Conservation (phyloP, 2,888 invertebrate species). For the Cremastinae sp. region DNA sequence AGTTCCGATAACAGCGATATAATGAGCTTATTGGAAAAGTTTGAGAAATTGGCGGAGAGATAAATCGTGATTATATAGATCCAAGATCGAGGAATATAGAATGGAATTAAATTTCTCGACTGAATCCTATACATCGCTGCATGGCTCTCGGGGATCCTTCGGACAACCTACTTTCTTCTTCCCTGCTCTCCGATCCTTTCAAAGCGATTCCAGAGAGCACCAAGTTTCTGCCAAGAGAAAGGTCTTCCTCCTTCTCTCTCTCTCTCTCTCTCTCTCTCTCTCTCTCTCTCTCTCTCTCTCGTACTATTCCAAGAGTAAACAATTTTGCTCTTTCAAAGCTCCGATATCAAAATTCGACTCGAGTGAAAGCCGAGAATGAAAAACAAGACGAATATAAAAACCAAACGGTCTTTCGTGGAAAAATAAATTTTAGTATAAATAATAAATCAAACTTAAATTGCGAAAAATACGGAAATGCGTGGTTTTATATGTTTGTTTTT, state of each 20-base stretch:
- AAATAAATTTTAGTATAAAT: no score
- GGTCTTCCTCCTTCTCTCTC: conserved; percentile 35
- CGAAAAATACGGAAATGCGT: no score
- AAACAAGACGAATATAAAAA: conserved; percentile 4
- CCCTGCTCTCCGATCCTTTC: conserved; percentile 50
- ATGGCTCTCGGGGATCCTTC: conserved; percentile 51
- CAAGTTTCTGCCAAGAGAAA: conserved; percentile 58
- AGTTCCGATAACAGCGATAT: no score
- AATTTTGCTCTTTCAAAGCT: conserved; percentile 17
- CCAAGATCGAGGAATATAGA: conserved; percentile 19
- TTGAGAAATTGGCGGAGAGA: background rate
- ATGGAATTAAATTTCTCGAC: conserved; percentile 32
- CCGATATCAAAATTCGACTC: conserved; percentile 21
- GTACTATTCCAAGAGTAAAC: background rate
- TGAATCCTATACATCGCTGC: conserved; percentile 20
- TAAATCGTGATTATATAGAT: background rate
- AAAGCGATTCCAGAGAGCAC: conserved; percentile 44
- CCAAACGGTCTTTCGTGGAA: no score
- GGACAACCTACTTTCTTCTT: conserved; percentile 61
- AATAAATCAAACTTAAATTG: no score
- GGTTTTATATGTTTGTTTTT: background rate
- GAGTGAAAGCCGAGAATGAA: conserved; percentile 6
- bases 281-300: conserved; percentile 4
- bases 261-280: conserved; percentile 20
- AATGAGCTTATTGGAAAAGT: background rate